Percentiles rank a stretch among this genome's conserved stretches.
Conservation (phyloP, 1,140 invertebrate species). For the Macrocentrus cingulum region DNA sequence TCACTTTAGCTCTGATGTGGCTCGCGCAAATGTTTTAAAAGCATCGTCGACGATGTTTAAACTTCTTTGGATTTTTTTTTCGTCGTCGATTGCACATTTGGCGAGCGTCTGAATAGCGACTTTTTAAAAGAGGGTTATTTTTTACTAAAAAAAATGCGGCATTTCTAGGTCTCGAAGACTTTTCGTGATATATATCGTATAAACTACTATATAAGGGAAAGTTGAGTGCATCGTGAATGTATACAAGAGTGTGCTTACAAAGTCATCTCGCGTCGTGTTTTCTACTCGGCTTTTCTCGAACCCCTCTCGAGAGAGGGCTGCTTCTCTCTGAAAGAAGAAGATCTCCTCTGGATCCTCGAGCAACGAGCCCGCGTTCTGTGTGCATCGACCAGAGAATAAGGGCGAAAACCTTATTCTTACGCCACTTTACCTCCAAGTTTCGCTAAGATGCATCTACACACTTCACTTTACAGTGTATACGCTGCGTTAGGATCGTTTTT, state of each 20-base stretch:
- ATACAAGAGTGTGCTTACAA: conserved; percentile 44
- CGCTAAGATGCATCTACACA: conserved; percentile 9
- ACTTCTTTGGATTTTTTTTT: conserved; percentile 7
- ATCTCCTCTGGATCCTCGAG: conserved; percentile 12
- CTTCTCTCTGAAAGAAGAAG: conserved; percentile 16
- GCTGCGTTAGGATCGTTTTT: too few relatives aligned
- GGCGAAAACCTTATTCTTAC: conserved; percentile 59
- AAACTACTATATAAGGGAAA: too few relatives aligned
- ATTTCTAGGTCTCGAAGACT: too few relatives aligned
- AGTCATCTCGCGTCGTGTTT: conserved; percentile 38
- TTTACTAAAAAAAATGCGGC: too few relatives aligned
- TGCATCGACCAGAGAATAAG: conserved; percentile 34
- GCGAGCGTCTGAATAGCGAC: too few relatives aligned
- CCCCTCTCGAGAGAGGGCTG: background rate
- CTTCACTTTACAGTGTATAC: too few relatives aligned
- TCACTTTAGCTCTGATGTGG: conserved; percentile 5
- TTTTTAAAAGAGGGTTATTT: too few relatives aligned
- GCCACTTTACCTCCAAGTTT: conserved; percentile 54
- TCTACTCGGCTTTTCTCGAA: conserved; percentile 4
- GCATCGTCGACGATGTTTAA: conserved; percentile 20
- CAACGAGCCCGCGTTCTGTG: conserved; percentile 36
- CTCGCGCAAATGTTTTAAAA: conserved; percentile 28
- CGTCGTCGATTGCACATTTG: too few relatives aligned
- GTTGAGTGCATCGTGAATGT: conserved; percentile 48
- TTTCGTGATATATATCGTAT: too few relatives aligned